phyloP scores from a whole-genome alignment of 2,113 vertebrate species.

The Eublepharis macularius region DNA sequence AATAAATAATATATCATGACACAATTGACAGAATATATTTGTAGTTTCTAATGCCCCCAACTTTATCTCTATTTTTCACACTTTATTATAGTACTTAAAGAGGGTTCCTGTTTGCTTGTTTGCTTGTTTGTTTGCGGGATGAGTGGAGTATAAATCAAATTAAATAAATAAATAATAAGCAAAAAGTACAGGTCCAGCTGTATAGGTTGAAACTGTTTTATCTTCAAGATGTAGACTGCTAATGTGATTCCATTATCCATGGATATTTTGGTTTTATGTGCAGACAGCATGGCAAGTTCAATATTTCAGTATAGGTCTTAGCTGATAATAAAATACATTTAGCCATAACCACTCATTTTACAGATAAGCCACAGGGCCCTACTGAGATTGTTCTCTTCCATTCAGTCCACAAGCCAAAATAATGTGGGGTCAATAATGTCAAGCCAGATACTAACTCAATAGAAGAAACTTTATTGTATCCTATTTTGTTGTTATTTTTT shows the following conservation, averaged over 20 bases:
- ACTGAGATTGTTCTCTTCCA: not conserved
- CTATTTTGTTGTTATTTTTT: not conserved
- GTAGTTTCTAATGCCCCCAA: not conserved
- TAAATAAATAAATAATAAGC: too few species aligned
- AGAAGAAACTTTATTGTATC: too few species aligned
- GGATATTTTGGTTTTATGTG: not conserved
- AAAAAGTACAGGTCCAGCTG: not conserved
- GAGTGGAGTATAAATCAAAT: too few species aligned
- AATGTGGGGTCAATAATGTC: not conserved
- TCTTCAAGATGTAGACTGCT: not conserved
- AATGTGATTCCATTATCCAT: not conserved
- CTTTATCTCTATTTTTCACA: not conserved
- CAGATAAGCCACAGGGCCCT: not conserved
- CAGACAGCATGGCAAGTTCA: conserved; percentile 12
- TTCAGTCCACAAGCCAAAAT: not conserved
- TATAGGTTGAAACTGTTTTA: conserved; percentile 26
- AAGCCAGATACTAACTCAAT: not conserved
- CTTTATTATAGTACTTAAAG: not conserved
- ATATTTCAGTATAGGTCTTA: not conserved
- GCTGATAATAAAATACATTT: fast-evolving
- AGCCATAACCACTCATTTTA: not conserved
- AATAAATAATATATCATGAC: not conserved
- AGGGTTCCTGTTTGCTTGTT: not conserved
- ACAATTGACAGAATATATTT: not conserved
- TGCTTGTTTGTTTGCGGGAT: too few species aligned